phyloP scores from a whole-genome alignment of 2,888 invertebrate species.

The Orchesellides sinensis region DNA sequence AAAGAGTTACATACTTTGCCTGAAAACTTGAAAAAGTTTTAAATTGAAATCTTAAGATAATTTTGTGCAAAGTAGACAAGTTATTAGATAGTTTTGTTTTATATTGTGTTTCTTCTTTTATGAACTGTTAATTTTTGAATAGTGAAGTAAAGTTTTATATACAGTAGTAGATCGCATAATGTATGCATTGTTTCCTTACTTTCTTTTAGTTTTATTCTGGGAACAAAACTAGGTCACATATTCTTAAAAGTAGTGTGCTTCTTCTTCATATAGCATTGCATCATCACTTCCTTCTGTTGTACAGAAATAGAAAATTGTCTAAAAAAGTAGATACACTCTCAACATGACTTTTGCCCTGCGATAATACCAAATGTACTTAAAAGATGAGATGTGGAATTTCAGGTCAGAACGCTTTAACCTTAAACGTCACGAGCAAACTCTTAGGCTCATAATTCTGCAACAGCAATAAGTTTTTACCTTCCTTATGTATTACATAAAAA shows the following conservation, averaged over 20 bases:
- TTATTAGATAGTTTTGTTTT: slow-evolving; percentile 54
- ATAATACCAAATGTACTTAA: slow-evolving; percentile 38
- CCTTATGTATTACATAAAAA: slow-evolving; percentile 29
- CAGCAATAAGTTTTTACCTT: slow-evolving; percentile 20
- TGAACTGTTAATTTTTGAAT: slow-evolving; percentile 61
- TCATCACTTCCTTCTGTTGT: not conserved
- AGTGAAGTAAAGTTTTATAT: slow-evolving; percentile 12
- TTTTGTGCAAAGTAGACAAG: slow-evolving; percentile 62
- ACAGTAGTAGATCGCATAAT: not conserved
- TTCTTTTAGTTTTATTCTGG: slow-evolving; percentile 4
- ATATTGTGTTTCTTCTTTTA: slow-evolving; percentile 49
- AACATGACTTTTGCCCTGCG: slow-evolving; percentile 55
- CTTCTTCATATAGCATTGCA: slow-evolving; percentile 1
- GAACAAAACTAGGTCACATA: slow-evolving; percentile 56
- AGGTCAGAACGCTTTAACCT: slow-evolving; percentile 58
- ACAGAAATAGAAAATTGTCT: not conserved
- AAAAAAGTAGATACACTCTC: not conserved
- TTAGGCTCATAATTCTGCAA: slow-evolving; percentile 28
- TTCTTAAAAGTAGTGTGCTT: slow-evolving; percentile 34
- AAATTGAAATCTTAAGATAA: slow-evolving; percentile 53
- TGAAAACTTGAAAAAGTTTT: slow-evolving; percentile 11
- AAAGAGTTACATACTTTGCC: not conserved
- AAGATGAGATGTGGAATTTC: slow-evolving; percentile 51
- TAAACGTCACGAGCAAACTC: slow-evolving; percentile 51
- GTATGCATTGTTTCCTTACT: slow-evolving; percentile 13